Evolutionary conservation across 1,140 invertebrate genomes (phyloP).

Genomic region (Bicyclus anynana): DNA sequence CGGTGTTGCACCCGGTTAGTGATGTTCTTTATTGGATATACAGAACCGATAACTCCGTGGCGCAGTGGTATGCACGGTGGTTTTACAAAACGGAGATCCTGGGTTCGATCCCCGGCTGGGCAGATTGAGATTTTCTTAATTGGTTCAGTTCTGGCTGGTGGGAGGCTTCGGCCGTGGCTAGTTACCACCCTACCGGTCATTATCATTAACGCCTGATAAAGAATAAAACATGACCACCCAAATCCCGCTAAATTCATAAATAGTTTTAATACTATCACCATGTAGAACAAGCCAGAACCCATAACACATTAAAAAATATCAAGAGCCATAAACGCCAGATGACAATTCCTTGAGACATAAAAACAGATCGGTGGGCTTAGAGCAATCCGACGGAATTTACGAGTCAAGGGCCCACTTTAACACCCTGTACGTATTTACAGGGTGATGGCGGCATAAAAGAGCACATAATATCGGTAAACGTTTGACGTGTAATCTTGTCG

Average conservation of each 20-base stretch:
- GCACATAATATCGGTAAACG: conserved; percentile 56
- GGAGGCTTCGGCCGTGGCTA: too few species aligned
- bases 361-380: conserved; percentile 47
- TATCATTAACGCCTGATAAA: too few species aligned
- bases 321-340: conserved; percentile 42
- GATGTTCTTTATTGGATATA: neutral
- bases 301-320: conserved; percentile 7
- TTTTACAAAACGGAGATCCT: too few species aligned
- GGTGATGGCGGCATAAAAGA: conserved; percentile 54
- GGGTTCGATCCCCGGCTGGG: too few species aligned
- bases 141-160: too few species aligned
- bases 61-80: too few species aligned
- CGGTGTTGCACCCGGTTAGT: neutral
- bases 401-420: conserved; percentile 48
- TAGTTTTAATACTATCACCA: too few species aligned
- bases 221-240: too few species aligned
- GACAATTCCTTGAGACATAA: conserved; percentile 53
- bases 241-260: too few species aligned
- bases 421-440: conserved; percentile 52
- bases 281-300: neutral
- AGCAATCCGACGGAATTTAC: conserved; percentile 55
- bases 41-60: too few species aligned
- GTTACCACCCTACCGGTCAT: too few species aligned
- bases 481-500: conserved; percentile 43
- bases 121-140: too few species aligned